Percentiles rank a stretch among this genome's conserved stretches.
Conservation (phyloP, 2,113 vertebrate genomes). For the Syrmaticus mikado region DNA sequence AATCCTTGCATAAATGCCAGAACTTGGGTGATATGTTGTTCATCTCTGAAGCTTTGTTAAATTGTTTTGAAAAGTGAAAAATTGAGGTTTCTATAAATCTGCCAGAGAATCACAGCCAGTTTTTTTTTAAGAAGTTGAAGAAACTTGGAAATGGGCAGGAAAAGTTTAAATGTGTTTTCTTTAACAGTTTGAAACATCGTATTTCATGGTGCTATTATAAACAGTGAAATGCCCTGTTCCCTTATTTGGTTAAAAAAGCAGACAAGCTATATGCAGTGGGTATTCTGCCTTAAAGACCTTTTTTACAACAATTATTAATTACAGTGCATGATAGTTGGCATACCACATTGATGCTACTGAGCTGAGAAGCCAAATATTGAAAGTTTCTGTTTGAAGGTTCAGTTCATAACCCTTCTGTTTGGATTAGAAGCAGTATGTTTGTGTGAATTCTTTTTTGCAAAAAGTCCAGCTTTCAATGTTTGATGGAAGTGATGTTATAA, state of each 20-base stretch:
- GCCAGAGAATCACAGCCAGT: not conserved
- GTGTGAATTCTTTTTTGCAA: conserved; percentile 44
- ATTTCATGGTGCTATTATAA: conserved; percentile 71
- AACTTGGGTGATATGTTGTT: not conserved
- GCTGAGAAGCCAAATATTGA: conserved; percentile 67
- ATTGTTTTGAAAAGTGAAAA: conserved; percentile 44
- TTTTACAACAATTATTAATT: conserved; percentile 69
- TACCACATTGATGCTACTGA: conserved; percentile 66
- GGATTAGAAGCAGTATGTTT: conserved; percentile 42
- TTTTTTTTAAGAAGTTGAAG: not conserved
- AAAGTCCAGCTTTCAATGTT: conserved; percentile 60
- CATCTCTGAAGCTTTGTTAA: conserved; percentile 2
- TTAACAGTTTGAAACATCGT: conserved; percentile 61
- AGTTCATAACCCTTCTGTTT: conserved; percentile 56
- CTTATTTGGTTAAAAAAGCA: conserved; percentile 82
- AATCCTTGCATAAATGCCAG: not conserved
- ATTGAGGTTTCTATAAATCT: conserved; percentile 59
- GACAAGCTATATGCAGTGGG: conserved; percentile 52
- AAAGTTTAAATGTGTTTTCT: conserved; percentile 53
- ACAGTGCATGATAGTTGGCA: conserved; percentile 52
- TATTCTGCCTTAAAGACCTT: conserved; percentile 59
- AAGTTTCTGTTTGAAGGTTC: conserved; percentile 65
- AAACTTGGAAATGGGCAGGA: conserved; percentile 42
- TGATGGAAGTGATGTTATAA: conserved; percentile 72
- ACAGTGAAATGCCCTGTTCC: conserved; percentile 78